Conservation (phyloP, 2,888 invertebrate genomes). For the Allygus modestus region DNA sequence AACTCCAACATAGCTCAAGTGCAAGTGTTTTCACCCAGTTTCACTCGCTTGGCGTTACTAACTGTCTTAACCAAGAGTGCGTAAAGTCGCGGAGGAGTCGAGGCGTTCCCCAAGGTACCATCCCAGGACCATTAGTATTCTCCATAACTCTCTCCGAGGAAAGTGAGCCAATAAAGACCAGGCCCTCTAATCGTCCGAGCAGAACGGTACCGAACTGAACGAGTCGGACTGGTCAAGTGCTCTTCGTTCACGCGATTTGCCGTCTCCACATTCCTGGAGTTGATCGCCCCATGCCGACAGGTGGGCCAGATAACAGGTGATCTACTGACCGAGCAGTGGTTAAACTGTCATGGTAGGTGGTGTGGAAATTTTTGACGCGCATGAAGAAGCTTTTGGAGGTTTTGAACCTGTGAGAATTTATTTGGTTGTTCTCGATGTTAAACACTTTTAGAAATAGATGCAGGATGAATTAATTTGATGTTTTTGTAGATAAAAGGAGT, state of each 20-base stretch:
- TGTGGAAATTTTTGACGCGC: too few species aligned
- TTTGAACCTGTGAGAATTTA: too few species aligned
- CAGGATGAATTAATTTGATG: too few species aligned
- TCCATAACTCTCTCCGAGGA: conserved; percentile 32
- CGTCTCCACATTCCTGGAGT: conserved; percentile 1
- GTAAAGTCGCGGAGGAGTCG: background rate
- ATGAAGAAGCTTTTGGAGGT: too few species aligned
- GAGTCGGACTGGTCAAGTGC: background rate
- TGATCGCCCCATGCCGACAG: background rate
- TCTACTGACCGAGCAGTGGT: too few species aligned
- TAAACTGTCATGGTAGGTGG: too few species aligned
- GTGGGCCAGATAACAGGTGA: background rate
- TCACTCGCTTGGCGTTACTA: too few species aligned
- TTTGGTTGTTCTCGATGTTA: too few species aligned
- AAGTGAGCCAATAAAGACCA: conserved; percentile 19
- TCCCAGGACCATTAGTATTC: background rate
- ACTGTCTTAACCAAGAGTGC: background rate
- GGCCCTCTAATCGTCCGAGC: conserved; percentile 6
- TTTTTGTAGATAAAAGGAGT: too few species aligned
- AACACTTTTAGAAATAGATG: too few species aligned
- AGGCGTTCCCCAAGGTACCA: background rate
- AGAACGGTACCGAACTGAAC: background rate
- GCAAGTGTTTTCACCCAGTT: background rate
- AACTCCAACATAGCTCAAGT: too few species aligned
- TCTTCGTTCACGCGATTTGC: background rate